Evolutionary conservation across 1,140 invertebrate genomes (phyloP).

Genomic region (Euura lappo): DNA sequence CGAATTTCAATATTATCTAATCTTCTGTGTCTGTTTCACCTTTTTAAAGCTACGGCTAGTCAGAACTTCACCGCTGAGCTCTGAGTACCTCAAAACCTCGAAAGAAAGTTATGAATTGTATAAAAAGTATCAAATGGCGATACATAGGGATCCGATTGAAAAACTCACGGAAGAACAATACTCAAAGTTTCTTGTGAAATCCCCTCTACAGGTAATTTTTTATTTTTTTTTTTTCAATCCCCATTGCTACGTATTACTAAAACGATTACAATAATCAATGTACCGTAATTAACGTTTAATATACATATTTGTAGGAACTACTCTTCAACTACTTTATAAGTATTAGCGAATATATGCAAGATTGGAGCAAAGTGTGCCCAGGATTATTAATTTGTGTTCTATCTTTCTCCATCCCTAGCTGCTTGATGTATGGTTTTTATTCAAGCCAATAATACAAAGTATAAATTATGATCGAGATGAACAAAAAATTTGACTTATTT

Average conservation of each 20-base stretch:
- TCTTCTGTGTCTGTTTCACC: slow-evolving; percentile 14
- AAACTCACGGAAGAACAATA: slow-evolving; percentile 76
- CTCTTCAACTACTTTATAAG: too few relatives aligned
- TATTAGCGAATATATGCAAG: slow-evolving; percentile 14
- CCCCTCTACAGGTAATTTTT: slow-evolving; percentile 76
- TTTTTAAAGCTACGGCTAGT: slow-evolving; percentile 40
- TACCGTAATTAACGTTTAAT: neutral
- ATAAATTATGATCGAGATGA: too few relatives aligned
- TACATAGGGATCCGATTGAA: slow-evolving; percentile 80
- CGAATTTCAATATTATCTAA: too few relatives aligned
- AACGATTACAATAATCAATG: neutral
- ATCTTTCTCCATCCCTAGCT: neutral
- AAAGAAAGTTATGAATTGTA: slow-evolving; percentile 66
- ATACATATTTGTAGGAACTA: neutral
- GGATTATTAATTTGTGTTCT: slow-evolving; percentile 9
- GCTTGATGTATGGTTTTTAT: too few relatives aligned
- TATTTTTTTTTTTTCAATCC: too few relatives aligned
- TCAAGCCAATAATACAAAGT: too few relatives aligned
- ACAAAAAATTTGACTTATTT: too few relatives aligned
- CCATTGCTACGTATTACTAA: too few relatives aligned
- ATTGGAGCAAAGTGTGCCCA: slow-evolving; percentile 47
- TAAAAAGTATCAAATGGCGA: slow-evolving; percentile 82
- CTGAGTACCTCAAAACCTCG: slow-evolving; percentile 30
- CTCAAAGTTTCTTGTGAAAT: slow-evolving; percentile 81
- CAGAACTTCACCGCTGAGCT: slow-evolving; percentile 35